Conservation (phyloP, 2,888 invertebrate genomes). For the Cerastis rubricosa region DNA sequence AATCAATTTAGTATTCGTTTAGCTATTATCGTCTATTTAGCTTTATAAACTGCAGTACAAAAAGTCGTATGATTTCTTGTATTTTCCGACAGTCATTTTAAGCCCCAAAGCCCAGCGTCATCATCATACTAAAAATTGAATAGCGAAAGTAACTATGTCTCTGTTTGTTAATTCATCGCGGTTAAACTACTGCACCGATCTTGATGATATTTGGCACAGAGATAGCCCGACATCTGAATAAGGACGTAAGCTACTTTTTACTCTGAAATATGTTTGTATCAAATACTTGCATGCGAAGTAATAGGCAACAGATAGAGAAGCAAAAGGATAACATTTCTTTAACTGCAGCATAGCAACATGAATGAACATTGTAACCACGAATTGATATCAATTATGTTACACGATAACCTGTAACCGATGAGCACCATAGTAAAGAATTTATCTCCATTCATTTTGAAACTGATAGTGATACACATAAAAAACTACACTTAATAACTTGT, state of each 20-base stretch:
- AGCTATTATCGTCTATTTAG: not conserved
- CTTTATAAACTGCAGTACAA: not conserved
- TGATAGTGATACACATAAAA: slow-evolving; percentile 37
- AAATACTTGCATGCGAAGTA: not conserved
- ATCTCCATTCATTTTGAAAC: slow-evolving; percentile 45
- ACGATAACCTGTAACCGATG: slow-evolving; percentile 36
- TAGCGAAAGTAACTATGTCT: not conserved
- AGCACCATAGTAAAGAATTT: slow-evolving; percentile 45
- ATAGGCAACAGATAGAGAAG: not conserved
- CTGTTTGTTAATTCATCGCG: not conserved
- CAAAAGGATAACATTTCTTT: not conserved
- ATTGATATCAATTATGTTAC: slow-evolving; percentile 24
- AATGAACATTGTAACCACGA: slow-evolving; percentile 21
- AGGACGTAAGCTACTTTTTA: not conserved
- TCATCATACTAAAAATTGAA: not conserved
- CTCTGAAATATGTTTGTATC: not conserved
- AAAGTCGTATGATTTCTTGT: not conserved
- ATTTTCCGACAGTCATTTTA: not conserved
- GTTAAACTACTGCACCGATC: not conserved
- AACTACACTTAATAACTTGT: slow-evolving; percentile 16
- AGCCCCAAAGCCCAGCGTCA: not conserved
- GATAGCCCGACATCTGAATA: not conserved
- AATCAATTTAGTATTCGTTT: not conserved
- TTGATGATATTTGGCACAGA: not conserved
- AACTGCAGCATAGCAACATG: slow-evolving; percentile 4